Evolutionary conservation across 2,888 invertebrate species (phyloP).

Genomic region (Agonopterix subpropinquella): DNA sequence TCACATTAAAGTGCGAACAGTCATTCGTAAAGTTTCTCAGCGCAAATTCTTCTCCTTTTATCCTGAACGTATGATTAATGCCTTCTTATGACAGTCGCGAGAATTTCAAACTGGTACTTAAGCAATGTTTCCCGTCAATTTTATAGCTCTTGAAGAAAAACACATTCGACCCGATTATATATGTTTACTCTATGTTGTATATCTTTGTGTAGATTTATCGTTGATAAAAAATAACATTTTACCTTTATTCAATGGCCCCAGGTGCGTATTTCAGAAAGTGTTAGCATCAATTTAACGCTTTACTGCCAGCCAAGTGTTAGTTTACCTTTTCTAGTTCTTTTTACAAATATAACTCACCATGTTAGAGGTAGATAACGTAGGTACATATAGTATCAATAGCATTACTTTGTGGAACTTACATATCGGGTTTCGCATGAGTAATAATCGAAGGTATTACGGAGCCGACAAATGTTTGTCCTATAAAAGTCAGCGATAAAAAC

Average conservation of each 20-base stretch:
- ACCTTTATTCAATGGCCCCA: conserved; percentile 1
- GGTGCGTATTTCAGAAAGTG: conserved; percentile 6
- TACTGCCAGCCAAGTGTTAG: background rate
- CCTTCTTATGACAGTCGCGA: conserved; percentile 11
- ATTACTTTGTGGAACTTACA: too few relatives aligned
- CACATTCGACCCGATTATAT: too few relatives aligned
- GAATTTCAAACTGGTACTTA: conserved; percentile 7
- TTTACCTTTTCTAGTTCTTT: background rate
- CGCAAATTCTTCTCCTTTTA: conserved; percentile 1
- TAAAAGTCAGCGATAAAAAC: conserved; percentile 9
- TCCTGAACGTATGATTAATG: conserved; percentile 16
- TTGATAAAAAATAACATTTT: too few relatives aligned
- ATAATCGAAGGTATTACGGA: too few relatives aligned
- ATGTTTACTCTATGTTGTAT: background rate
- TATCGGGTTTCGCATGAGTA: too few relatives aligned
- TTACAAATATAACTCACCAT: background rate
- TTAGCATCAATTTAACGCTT: conserved; percentile 6
- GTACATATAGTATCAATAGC: too few relatives aligned
- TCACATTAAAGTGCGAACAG: conserved; percentile 2
- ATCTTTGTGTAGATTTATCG: background rate
- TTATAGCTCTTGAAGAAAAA: too few relatives aligned
- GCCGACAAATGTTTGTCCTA: conserved; percentile 6
- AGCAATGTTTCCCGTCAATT: conserved; percentile 4
- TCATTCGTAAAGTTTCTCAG: conserved; percentile 9
- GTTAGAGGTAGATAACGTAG: too few relatives aligned